phyloP scores from a whole-genome alignment of 2,113 vertebrate genomes.

The Toxostoma redivivum region DNA sequence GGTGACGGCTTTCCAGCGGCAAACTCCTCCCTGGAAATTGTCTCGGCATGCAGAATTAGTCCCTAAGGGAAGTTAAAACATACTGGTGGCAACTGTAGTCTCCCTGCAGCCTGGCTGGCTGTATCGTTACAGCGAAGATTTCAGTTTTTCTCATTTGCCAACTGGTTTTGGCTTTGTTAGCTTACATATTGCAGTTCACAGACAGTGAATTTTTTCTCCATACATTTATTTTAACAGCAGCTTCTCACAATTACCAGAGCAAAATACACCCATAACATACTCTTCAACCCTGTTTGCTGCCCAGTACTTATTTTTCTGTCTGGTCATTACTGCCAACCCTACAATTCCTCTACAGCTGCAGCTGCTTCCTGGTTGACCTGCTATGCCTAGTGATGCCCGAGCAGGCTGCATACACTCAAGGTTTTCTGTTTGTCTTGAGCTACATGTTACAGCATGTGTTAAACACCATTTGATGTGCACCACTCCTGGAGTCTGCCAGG shows the following conservation, averaged over 20 bases:
- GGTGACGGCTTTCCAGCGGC: not conserved
- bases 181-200: not conserved
- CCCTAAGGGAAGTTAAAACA: not conserved
- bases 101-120: not conserved
- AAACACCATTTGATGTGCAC: not conserved
- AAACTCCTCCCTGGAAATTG: not conserved
- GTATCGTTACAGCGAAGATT: not conserved
- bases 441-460: rapidly evolving
- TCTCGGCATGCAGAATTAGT: not conserved
- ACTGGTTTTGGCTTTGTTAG: not conserved
- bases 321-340: not conserved
- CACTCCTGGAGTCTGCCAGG: not conserved
- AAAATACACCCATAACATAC: not conserved
- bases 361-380: rapidly evolving
- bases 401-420: not conserved
- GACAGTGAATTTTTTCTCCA: not conserved
- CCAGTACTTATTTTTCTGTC: not conserved
- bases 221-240: not conserved
- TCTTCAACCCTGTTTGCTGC: not conserved
- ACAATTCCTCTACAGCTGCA: rapidly evolving
- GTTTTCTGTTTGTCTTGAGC: not conserved
- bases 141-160: not conserved
- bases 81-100: not conserved
- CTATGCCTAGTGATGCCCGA: not conserved
- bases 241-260: not conserved